phyloP scores from a whole-genome alignment of 2,797 vertebrate genomes.

The Atherinosoma microstoma region DNA sequence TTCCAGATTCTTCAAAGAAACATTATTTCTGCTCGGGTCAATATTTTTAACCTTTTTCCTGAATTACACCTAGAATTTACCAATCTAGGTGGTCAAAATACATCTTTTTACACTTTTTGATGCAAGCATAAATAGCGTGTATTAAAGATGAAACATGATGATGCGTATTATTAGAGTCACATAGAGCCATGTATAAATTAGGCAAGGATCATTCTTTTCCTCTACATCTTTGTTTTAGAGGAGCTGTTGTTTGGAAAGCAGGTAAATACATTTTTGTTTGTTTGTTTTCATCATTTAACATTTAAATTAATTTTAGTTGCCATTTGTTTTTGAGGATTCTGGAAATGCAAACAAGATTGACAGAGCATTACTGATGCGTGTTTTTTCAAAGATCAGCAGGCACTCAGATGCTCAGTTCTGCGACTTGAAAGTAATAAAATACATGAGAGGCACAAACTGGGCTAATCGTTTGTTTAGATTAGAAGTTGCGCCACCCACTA shows the following conservation, averaged over 20 bases:
- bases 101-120: not conserved
- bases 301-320: not conserved
- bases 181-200: not conserved
- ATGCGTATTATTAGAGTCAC: not conserved
- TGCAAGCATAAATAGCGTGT: not conserved
- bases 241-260: not conserved
- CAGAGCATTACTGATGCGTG: not conserved
- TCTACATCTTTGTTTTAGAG: not conserved
- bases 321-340: slow-evolving; percentile 1
- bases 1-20: slow-evolving; percentile 10
- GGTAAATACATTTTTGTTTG: not conserved
- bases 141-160: not conserved
- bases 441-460: slow-evolving; percentile 28
- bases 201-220: not conserved
- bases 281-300: not conserved
- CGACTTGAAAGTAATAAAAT: slow-evolving; percentile 26
- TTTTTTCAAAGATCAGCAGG: slow-evolving; percentile 9
- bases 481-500: slow-evolving; percentile 44
- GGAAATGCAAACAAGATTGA: slow-evolving; percentile 2
- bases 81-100: not conserved
- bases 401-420: slow-evolving; percentile 21
- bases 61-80: not conserved
- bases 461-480: slow-evolving; percentile 50
- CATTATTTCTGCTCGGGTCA: not conserved
- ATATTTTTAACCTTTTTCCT: not conserved